phyloP scores from a whole-genome alignment of 2,113 vertebrate species.

The Tupaia chinensis region DNA sequence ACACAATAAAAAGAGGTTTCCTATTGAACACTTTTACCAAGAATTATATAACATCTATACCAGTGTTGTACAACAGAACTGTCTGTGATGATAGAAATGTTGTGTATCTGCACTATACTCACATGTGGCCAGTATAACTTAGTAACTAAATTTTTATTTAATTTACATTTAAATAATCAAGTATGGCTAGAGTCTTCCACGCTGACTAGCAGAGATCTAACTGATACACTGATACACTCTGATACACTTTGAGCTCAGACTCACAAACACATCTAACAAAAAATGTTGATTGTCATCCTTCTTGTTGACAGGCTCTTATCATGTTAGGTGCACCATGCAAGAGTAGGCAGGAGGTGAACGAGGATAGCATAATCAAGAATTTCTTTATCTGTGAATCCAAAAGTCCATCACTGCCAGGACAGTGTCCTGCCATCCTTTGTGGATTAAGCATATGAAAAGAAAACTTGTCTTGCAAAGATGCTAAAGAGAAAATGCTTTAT shows the following conservation, averaged over 20 bases:
- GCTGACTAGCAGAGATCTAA: neutral
- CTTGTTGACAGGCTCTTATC: neutral
- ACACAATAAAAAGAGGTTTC: neutral
- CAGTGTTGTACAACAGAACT: neutral
- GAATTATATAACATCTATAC: neutral
- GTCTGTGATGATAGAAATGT: neutral
- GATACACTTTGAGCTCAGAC: neutral
- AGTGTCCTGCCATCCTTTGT: neutral
- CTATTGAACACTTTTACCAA: neutral
- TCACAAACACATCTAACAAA: neutral
- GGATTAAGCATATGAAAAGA: neutral
- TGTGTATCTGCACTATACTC: neutral
- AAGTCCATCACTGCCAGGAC: neutral
- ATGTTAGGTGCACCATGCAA: neutral
- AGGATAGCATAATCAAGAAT: neutral
- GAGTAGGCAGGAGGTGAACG: neutral
- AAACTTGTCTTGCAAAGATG: constrained; percentile 48
- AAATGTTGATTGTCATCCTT: neutral
- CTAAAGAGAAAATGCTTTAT: constrained; percentile 26
- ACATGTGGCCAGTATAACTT: neutral
- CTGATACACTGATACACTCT: neutral
- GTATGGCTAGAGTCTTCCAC: neutral
- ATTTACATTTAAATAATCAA: neutral
- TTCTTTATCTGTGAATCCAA: constrained; percentile 9
- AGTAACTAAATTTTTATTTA: neutral